Base-by-base conservation (phyloP, 2,888 invertebrate species). In the Epinotia brunnichana region DNA sequence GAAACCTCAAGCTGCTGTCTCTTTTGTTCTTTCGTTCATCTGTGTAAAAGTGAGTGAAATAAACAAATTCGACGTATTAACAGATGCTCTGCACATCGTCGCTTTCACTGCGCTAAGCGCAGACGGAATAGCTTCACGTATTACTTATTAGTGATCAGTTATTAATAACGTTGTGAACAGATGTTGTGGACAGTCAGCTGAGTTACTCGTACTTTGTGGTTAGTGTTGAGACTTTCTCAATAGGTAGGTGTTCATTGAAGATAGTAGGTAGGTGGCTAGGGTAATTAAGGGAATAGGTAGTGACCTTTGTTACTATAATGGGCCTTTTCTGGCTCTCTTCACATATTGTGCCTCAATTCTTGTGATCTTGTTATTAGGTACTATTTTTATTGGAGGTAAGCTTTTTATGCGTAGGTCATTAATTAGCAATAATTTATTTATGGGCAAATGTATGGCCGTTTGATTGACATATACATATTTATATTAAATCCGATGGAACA, bases 111-210 rank as follows among this genome's bases (percentile, higher is more conserved):
- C 17, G 3, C 69, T 70, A 69, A 76, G 74, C 74, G 70, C 64
- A 74, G 77, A 78, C 78, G 79, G 79, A 80, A 76, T 74, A 60
- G 62, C 53, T 67, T 75, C 67, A 70, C 70, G 66, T 71, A 60
- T 66, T 60, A 70, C 53, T 66, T 59, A 59, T 57, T 51, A 53
- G 17, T 41, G 24, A 70, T 56, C 62, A 29, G 56, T 19, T 56
- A 51, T 53, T 41, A 54, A 44, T 44, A 41, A 29, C 44, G 10
- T n/a, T 54, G 41, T 10, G 53, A 61, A 56, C 62, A 54, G 61
- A 19, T 69, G 69, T 53, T 69, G 69, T 41, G 69, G 61, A 54
- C 11, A 21, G 21, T n/a, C 19, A n/a, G n/a, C 35, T 19, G 35
- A 53, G 24, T 69, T 61, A 21, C n/a, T n/a, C n/a, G n/a, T n/a